phyloP scores from a whole-genome alignment of 2,113 vertebrate genomes.

The Pteruthius melanotis region DNA sequence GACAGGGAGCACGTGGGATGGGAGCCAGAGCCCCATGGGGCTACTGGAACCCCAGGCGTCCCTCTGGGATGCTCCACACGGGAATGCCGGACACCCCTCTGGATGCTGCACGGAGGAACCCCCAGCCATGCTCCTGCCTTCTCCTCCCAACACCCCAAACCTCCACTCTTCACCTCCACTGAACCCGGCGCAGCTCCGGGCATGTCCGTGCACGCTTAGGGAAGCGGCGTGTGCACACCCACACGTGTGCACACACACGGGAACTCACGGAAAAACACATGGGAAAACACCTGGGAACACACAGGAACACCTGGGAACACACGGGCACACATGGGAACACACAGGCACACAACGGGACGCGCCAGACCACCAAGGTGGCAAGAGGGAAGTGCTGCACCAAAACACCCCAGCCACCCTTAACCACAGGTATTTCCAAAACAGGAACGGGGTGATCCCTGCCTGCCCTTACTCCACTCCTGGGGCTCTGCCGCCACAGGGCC shows the following conservation, averaged over 20 bases:
- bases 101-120: rapidly evolving
- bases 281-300: neutral
- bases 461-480: neutral
- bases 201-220: neutral
- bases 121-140: neutral
- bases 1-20: rapidly evolving
- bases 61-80: rapidly evolving
- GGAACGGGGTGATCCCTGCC: neutral
- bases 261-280: rapidly evolving
- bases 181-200: neutral
- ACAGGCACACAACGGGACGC: neutral
- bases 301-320: neutral
- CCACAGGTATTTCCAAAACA: neutral
- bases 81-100: rapidly evolving
- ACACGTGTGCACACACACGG: neutral
- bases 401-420: neutral
- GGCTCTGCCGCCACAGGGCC: neutral
- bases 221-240: neutral
- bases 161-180: neutral
- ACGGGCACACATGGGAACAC: neutral
- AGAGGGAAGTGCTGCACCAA: neutral
- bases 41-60: rapidly evolving
- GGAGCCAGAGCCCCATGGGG: rapidly evolving
- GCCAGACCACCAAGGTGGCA: neutral
- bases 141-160: neutral